These are phyloP conservation scores for Lepidothrix coronata DNA, from an alignment of 2,113 vertebrate genomes.

Conservation along the genomic window DNA sequence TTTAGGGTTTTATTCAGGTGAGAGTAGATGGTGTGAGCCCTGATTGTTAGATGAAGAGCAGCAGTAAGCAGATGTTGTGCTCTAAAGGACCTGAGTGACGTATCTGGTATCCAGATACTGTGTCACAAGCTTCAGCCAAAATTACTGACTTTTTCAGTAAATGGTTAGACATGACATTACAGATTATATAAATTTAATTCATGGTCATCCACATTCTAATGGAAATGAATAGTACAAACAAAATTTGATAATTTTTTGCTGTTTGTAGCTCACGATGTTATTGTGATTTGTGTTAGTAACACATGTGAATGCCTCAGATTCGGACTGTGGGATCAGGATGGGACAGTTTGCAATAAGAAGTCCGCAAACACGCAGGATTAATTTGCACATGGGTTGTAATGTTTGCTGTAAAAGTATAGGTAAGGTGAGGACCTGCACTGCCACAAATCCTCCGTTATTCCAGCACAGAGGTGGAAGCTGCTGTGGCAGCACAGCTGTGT, in stretches of 20 bases:
- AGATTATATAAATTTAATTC: neutral
- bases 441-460: neutral
- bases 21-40: neutral
- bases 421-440: neutral
- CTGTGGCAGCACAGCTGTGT: neutral
- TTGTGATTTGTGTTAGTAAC: neutral
- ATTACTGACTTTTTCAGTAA: neutral
- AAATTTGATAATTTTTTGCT: neutral
- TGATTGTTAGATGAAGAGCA: neutral
- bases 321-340: neutral
- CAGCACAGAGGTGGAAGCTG: neutral
- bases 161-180: neutral
- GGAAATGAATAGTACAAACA: neutral
- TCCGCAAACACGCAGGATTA: rapidly evolving
- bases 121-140: neutral
- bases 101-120: rapidly evolving
- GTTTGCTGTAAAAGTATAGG: neutral
- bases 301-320: rapidly evolving
- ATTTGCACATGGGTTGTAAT: rapidly evolving
- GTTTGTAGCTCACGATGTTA: neutral
- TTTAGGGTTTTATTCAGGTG: neutral
- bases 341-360: neutral
- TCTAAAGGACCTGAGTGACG: neutral
- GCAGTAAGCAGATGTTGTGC: neutral
- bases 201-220: neutral